These are phyloP conservation scores for Paraplagusia blochii DNA, from an alignment of 2,113 vertebrate species.

Conservation along the genomic window DNA sequence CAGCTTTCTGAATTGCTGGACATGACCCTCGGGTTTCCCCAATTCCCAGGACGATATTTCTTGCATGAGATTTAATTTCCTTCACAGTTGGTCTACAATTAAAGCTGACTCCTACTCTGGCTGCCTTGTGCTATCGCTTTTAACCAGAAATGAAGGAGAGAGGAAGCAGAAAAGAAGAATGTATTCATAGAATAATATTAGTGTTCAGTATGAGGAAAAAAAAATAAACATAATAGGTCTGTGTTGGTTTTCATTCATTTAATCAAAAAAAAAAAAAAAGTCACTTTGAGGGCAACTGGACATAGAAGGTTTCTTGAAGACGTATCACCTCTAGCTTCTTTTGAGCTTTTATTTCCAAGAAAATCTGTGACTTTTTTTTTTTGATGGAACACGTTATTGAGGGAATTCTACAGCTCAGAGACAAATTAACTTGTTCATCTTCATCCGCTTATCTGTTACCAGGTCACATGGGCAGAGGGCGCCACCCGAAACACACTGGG, in stretches of 20 bases:
- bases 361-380: too few species aligned
- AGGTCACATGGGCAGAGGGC: too few species aligned
- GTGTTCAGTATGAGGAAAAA: too few species aligned
- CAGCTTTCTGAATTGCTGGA: constrained; percentile 45
- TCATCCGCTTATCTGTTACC: too few species aligned
- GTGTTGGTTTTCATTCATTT: too few species aligned
- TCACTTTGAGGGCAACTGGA: too few species aligned
- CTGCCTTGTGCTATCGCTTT: constrained; percentile 26
- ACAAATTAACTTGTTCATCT: background rate
- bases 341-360: too few species aligned
- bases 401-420: background rate
- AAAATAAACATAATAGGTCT: too few species aligned
- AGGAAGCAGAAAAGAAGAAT: constrained; percentile 1
- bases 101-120: constrained; percentile 38
- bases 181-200: constrained; percentile 5
- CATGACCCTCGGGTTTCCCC: constrained; percentile 59
- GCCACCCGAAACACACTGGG: too few species aligned
- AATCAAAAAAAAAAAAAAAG: too few species aligned
- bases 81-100: constrained; percentile 50
- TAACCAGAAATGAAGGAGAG: background rate
- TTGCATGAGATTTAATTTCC: constrained; percentile 67
- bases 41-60: constrained; percentile 65
- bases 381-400: background rate
- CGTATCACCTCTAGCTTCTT: too few species aligned
- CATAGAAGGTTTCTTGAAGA: too few species aligned